Conservation (phyloP, 2,113 vertebrate genomes). For the Triplophysa siluroides region DNA sequence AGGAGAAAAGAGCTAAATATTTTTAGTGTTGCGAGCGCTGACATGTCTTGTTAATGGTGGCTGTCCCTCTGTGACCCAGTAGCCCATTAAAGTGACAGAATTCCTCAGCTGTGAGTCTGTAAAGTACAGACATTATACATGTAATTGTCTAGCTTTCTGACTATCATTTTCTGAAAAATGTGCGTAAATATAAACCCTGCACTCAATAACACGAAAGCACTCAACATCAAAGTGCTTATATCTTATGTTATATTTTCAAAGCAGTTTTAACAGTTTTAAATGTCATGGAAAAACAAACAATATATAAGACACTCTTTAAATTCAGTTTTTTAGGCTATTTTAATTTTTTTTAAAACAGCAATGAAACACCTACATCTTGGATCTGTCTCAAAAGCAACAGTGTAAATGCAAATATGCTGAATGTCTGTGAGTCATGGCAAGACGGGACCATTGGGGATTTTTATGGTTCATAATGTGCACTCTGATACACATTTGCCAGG, state of each 20-base stretch:
- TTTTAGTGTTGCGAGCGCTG: neutral
- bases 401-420: neutral
- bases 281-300: neutral
- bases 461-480: neutral
- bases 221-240: neutral
- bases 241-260: neutral
- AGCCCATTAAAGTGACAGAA: neutral
- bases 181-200: neutral
- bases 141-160: neutral
- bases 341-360: neutral
- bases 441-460: constrained; percentile 17
- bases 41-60: constrained; percentile 30
- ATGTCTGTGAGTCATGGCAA: constrained; percentile 24
- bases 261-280: neutral
- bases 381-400: neutral
- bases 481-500: neutral
- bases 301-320: no score
- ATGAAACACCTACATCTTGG: neutral
- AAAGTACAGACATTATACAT: constrained; percentile 4
- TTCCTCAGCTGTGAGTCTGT: constrained; percentile 27
- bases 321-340: no score
- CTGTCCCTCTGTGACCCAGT: neutral
- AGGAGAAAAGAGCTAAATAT: neutral
- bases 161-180: neutral
- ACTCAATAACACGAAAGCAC: neutral